Evolutionary conservation across 2,113 vertebrate species (phyloP).

Genomic region (Pantherophis guttatus): DNA sequence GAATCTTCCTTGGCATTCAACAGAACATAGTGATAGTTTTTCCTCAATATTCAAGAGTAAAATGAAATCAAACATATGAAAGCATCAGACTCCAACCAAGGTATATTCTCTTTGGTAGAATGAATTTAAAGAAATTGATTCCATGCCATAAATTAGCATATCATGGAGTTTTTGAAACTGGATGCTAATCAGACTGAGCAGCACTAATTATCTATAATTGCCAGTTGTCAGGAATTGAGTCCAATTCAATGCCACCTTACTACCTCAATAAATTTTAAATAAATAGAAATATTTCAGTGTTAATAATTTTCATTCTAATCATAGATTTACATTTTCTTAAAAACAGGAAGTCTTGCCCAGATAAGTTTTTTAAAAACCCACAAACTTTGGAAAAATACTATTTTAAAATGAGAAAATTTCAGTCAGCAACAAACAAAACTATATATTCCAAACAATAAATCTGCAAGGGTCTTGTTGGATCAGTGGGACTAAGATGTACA

Average conservation of each 20-base stretch:
- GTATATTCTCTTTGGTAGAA: neutral
- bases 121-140: neutral
- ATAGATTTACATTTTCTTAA: neutral
- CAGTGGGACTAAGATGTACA: neutral
- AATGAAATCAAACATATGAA: neutral
- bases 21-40: neutral
- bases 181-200: neutral
- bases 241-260: neutral
- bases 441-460: neutral
- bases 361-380: neutral
- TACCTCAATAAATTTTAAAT: neutral
- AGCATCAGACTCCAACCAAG: neutral
- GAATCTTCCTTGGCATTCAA: neutral
- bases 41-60: neutral
- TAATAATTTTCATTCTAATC: neutral
- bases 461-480: neutral
- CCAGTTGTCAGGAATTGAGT: neutral
- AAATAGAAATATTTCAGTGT: neutral
- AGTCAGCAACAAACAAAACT: neutral
- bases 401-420: neutral
- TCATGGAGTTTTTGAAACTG: neutral
- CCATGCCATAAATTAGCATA: neutral
- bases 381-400: neutral
- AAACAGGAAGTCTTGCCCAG: neutral
- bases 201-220: neutral